phyloP scores from a whole-genome alignment of 2,113 vertebrate species.

The Lagopus muta region DNA sequence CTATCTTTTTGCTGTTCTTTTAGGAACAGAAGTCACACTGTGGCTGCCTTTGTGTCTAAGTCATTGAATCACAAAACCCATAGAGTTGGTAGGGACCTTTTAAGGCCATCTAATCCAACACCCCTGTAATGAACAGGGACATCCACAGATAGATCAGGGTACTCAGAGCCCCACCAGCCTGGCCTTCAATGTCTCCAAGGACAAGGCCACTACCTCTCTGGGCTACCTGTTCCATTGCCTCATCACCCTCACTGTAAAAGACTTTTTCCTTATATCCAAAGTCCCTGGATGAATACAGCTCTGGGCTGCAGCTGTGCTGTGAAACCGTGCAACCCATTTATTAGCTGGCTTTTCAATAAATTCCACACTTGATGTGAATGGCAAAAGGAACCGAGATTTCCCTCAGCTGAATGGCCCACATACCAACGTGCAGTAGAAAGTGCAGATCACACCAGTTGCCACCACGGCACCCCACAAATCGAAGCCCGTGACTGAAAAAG shows the following conservation, averaged over 20 bases:
- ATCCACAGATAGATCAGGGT: too few species aligned
- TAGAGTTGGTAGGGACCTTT: too few species aligned
- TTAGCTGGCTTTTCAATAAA: neutral
- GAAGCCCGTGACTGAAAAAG: constrained; percentile 86
- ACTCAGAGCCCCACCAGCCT: too few species aligned
- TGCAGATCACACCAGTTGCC: constrained; percentile 89
- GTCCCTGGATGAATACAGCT: neutral
- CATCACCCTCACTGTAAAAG: too few species aligned
- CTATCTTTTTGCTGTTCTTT: neutral
- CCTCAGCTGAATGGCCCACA: neutral
- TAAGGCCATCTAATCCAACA: too few species aligned
- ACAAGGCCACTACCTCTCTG: too few species aligned
- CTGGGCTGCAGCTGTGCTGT: neutral
- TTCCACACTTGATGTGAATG: neutral
- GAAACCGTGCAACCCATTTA: neutral
- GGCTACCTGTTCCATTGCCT: too few species aligned
- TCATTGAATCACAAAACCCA: too few species aligned
- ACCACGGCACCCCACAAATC: constrained; percentile 89
- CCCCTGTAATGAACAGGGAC: too few species aligned
- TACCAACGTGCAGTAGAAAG: constrained; percentile 93
- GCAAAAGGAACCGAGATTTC: neutral
- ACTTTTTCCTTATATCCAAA: neutral
- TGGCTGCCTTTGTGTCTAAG: neutral
- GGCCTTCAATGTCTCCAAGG: too few species aligned
- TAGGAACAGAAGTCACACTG: neutral